Evolutionary conservation across 2,113 vertebrate species (phyloP).

Genomic region (Lophura nycthemera): DNA sequence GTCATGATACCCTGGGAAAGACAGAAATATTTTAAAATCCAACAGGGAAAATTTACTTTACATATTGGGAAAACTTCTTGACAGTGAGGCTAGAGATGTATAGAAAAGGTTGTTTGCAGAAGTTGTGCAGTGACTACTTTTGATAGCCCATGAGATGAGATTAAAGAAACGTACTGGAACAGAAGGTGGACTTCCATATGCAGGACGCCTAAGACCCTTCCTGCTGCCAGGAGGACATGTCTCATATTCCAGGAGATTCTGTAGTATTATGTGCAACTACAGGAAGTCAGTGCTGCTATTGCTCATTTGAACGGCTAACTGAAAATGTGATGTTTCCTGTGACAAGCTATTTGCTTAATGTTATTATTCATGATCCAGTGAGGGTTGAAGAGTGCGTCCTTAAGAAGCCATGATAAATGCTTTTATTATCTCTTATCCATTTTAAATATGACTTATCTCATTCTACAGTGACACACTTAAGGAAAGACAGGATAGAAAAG

Average conservation of each 20-base stretch:
- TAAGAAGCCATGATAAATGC: neutral
- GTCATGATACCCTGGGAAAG: neutral
- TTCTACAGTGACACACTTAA: neutral
- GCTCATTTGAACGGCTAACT: neutral
- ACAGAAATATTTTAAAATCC: neutral
- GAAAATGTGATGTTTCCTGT: neutral
- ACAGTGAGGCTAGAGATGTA: neutral
- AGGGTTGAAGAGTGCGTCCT: neutral
- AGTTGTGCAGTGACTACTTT: neutral
- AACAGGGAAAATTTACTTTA: conserved; percentile 10
- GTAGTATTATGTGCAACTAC: neutral
- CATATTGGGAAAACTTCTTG: conserved; percentile 6
- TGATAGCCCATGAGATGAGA: conserved; percentile 20
- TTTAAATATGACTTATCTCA: neutral
- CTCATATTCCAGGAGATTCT: conserved; percentile 24
- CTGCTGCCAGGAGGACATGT: neutral
- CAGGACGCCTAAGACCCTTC: neutral
- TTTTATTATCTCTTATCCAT: conserved; percentile 6
- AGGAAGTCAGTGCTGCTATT: neutral
- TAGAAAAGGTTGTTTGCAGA: neutral
- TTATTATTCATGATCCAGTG: neutral
- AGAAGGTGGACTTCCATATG: conserved; percentile 43
- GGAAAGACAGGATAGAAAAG: neutral
- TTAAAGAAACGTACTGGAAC: conserved; percentile 25
- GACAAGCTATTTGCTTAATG: conserved; percentile 34